Evolutionary conservation across 1,140 invertebrate genomes (phyloP).

Genomic region (Solen grandis): DNA sequence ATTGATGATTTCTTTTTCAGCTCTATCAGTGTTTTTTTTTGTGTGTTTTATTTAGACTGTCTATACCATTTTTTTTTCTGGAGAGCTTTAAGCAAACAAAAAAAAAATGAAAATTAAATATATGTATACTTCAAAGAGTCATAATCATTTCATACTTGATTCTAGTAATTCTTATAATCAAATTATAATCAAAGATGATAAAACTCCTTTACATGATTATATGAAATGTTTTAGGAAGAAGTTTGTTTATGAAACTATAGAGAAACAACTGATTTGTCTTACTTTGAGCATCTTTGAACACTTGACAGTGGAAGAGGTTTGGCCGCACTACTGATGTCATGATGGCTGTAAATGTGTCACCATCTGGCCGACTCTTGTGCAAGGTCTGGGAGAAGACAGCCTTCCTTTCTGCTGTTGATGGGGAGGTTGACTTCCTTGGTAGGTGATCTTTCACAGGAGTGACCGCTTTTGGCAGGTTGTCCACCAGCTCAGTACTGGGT

Average conservation of each 20-base stretch:
- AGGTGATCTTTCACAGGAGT: conserved; percentile 2
- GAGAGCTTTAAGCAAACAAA: too few species aligned
- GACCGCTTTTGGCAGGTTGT: conserved; percentile 30
- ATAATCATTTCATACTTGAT: not conserved
- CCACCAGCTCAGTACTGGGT: conserved; percentile 30
- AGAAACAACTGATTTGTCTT: not conserved
- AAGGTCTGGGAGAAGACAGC: conserved; percentile 22
- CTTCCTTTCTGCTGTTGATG: conserved; percentile 29
- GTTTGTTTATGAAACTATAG: too few species aligned
- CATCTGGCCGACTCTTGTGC: not conserved
- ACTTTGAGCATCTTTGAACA: conserved; percentile 19
- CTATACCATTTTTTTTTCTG: too few species aligned
- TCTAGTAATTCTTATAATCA: not conserved
- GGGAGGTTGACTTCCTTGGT: conserved; percentile 29
- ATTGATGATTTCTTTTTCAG: too few species aligned
- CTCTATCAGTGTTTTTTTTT: too few species aligned
- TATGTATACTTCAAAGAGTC: too few species aligned
- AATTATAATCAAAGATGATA: not conserved
- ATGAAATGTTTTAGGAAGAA: too few species aligned
- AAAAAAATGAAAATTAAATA: too few species aligned
- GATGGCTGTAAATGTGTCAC: conserved; percentile 22
- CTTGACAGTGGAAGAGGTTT: conserved; percentile 44
- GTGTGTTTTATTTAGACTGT: too few species aligned
- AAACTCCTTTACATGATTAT: too few species aligned
- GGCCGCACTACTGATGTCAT: conserved; percentile 40